phyloP scores from a whole-genome alignment of 2,888 invertebrate genomes.

The Osedax fenrisi region DNA sequence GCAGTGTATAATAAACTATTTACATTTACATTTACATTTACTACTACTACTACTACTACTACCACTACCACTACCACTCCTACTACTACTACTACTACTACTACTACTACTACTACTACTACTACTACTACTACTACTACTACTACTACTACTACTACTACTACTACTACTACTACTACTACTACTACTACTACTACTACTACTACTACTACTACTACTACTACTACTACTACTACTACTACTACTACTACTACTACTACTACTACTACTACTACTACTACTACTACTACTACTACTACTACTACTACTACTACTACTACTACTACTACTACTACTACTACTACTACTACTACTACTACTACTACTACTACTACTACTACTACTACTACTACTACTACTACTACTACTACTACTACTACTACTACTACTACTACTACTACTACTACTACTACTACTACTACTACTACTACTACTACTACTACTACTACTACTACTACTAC shows the following conservation, averaged over 20 bases:
- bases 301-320: conserved; percentile 10
- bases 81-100: too few relatives aligned
- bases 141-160: conserved; percentile 10
- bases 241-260: conserved; percentile 7
- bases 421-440: conserved; percentile 4
- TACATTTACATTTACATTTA: background rate
- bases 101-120: conserved; percentile 4
- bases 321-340: conserved; percentile 10
- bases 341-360: conserved; percentile 7
- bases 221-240: conserved; percentile 7
- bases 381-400: conserved; percentile 4
- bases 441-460: conserved; percentile 10
- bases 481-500: conserved; percentile 4
- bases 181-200: conserved; percentile 10
- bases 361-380: conserved; percentile 4
- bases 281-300: conserved; percentile 4
- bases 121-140: conserved; percentile 10
- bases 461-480: conserved; percentile 10
- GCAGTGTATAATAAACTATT: too few relatives aligned
- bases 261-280: conserved; percentile 10
- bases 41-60: conserved; percentile 4
- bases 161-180: conserved; percentile 4
- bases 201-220: conserved; percentile 10
- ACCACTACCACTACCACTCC: background rate
- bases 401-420: conserved; percentile 4